Percentiles rank a stretch among this genome's conserved stretches.
Evolutionary conservation across 2,113 vertebrate species (phyloP).

Genomic region (Nycticryphes semicollaris): DNA sequence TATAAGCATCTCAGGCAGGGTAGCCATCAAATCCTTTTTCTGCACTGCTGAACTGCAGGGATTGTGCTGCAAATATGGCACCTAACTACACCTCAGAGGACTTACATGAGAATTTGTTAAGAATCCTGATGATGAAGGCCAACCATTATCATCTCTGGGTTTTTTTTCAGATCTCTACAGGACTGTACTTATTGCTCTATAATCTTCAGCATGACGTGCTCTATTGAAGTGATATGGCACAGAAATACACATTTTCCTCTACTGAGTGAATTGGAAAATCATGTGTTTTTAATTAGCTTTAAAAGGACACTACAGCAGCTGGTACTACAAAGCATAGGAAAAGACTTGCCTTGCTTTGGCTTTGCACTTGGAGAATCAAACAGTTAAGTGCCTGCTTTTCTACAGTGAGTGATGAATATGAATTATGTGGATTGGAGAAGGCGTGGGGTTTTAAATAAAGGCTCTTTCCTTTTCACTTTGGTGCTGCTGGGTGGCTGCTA

Average conservation of each 20-base stretch:
- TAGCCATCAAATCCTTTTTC: neutral
- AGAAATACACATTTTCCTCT: neutral
- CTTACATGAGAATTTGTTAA: neutral
- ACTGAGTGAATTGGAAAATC: conserved; percentile 32
- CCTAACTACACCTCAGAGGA: neutral
- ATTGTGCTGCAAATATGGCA: neutral
- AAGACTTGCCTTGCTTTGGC: neutral
- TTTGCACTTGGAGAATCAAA: conserved; percentile 5
- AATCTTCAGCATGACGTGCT: neutral
- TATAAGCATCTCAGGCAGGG: neutral
- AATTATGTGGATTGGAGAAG: neutral
- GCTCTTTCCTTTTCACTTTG: neutral
- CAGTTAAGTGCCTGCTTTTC: neutral
- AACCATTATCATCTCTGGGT: neutral
- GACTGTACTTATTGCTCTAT: neutral
- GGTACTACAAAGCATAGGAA: neutral
- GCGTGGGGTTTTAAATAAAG: conserved; percentile 13
- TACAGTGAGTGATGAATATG: neutral
- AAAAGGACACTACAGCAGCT: conserved; percentile 15
- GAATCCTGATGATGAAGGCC: neutral
- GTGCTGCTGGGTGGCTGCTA: neutral
- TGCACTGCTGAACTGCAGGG: neutral
- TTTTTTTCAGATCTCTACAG: neutral
- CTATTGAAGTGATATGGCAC: neutral
- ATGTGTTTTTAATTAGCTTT: conserved; percentile 21